Conservation (phyloP, 1,140 invertebrate genomes). For the honey bee (Apis mellifera) region DNA sequence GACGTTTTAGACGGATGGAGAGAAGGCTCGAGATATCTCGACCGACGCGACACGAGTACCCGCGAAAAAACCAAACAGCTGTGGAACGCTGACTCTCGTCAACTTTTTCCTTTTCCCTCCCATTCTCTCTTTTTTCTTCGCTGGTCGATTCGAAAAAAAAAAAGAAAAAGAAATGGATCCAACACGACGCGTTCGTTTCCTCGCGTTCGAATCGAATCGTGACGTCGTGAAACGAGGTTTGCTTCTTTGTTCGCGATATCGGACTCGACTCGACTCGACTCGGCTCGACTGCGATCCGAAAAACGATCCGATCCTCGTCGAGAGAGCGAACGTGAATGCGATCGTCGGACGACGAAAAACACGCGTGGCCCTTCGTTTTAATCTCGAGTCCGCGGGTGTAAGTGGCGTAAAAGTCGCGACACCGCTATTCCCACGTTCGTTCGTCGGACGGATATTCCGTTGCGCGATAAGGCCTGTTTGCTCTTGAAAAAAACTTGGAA, state of each 20-base stretch:
- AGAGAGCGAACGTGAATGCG: background rate
- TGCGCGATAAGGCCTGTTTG: slow-evolving; percentile 75
- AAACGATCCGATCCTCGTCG: background rate
- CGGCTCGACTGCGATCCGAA: background rate
- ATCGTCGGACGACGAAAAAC: background rate
- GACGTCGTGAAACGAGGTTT: background rate
- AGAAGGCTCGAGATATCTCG: slow-evolving; percentile 22
- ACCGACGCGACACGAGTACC: slow-evolving; percentile 25
- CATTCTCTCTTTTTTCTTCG: background rate
- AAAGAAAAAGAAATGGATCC: background rate
- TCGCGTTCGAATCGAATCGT: background rate
- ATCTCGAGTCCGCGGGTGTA: slow-evolving; percentile 74
- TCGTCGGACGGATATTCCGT: slow-evolving; percentile 60
- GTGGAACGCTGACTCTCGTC: slow-evolving; percentile 56
- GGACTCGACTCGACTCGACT: background rate
- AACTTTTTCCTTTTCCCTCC: slow-evolving; percentile 33
- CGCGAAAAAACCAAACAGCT: slow-evolving; percentile 23
- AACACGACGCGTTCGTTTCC: background rate
- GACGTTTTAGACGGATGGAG: background rate
- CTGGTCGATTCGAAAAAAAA: background rate
- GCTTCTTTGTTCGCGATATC: background rate
- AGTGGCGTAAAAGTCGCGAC: slow-evolving; percentile 74
- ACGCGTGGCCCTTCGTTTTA: slow-evolving; percentile 52
- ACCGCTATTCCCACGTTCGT: slow-evolving; percentile 74
- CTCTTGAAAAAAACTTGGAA: slow-evolving; percentile 51